Evolutionary conservation across 2,888 invertebrate species (phyloP), one percentile per base, ranked within the genome.

Genomic region (Coleophora flavipennella): DNA sequence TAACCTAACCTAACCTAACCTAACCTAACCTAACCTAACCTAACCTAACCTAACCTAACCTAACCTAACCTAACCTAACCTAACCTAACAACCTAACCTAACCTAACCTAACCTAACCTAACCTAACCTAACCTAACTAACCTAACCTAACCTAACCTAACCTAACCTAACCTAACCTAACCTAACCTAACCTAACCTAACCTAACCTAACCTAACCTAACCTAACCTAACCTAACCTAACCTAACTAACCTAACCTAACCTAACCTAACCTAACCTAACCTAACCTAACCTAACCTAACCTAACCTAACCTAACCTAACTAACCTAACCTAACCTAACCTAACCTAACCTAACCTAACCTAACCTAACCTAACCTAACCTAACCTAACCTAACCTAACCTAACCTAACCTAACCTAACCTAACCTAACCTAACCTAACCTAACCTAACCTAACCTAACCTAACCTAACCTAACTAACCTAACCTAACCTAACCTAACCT

Each of bases 141-240:
- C 47, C 47, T 47, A 47, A 47, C 47, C 44, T 47, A 44, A 47
- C 44, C 47, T 44, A 47, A 47, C 47, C 47, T 47, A 47, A 47
- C 46, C 46, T 46, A 46, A 46, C 46, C 46, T 40, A 40, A 40
- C 40, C 40, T 40, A 40, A 40, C 40, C 40, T 40, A 40, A 40
- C 36, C 40, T 40, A 40, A 40, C 40, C 40, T 40, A 40, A 40
- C 40, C 40, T 36, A 40, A 40, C 40, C 40, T 40, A 40, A 40
- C 40, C 40, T 40, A 40, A 40, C 40, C 40, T 40, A 40, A 40
- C 40, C 40, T 40, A 40, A 40, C 45, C 43, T 43, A 46, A 43
- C 46, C 37, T 37, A 37, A 41, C 41, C 37, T 33, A 37, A 37
- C 37, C 37, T 36, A 33, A 36, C 41, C 37, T 36, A 37, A 37